These are phyloP conservation scores for Synanthedon myopaeformis DNA, from an alignment of 2,888 invertebrate species.

Conservation along the genomic window DNA sequence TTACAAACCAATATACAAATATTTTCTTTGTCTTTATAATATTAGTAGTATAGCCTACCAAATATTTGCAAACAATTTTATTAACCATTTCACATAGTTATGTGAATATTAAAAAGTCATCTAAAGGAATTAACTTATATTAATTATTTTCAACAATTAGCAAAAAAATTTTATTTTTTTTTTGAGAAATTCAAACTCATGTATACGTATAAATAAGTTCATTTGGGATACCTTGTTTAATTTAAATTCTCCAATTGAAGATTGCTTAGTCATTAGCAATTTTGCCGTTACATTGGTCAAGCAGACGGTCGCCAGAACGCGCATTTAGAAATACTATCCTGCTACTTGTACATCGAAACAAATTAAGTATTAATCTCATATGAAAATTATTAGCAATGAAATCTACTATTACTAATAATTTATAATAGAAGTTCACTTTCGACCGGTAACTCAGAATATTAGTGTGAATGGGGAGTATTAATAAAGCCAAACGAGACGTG, in stretches of 20 bases:
- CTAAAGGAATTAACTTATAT: too few species aligned
- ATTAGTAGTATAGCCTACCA: background rate
- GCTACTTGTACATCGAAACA: constrained; percentile 20
- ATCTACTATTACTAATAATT: too few species aligned
- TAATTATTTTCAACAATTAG: too few species aligned
- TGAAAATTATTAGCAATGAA: constrained; percentile 10
- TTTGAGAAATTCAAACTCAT: too few species aligned
- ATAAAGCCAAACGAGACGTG: constrained; percentile 33
- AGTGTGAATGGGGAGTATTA: constrained; percentile 35
- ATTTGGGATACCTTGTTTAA: too few species aligned
- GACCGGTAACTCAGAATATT: too few species aligned
- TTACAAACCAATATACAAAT: background rate
- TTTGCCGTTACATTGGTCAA: background rate
- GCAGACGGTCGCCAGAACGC: background rate
- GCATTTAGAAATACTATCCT: constrained; percentile 4
- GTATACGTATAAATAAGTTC: too few species aligned
- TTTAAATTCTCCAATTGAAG: too few species aligned
- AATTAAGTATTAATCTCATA: constrained; percentile 32
- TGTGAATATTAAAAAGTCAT: too few species aligned
- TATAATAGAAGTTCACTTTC: too few species aligned
- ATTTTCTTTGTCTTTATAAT: background rate
- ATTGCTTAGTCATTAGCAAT: background rate
- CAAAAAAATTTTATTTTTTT: too few species aligned
- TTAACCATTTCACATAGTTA: background rate
- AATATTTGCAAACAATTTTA: background rate